Evolutionary conservation across 2,113 vertebrate genomes (phyloP), one percentile per base, ranked within the genome.

Genomic region (Myrmecobius fasciatus): DNA sequence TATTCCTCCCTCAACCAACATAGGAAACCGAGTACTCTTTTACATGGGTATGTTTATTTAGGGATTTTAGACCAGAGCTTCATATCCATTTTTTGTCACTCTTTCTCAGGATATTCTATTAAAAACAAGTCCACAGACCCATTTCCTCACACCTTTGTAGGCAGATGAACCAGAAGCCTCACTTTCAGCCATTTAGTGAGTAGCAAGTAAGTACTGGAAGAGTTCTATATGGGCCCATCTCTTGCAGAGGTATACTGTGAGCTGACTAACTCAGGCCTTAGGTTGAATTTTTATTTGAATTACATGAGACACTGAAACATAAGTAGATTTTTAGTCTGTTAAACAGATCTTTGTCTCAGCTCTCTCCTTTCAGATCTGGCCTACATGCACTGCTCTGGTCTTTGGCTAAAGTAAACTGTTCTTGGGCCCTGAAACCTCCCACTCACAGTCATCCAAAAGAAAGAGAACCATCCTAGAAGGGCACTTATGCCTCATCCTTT

Each of bases 361-460:
- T 83, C 67, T 83, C 67, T 83, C 67, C n/a, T 83, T 83, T 83
- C 67, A 83, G 67, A 43, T n/a, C 67, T 83, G 67, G n/a, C 67
- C 67, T 83, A 83, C 67, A 24, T 43, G 24, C 7, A 2, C n/a
- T 43, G 67, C 1, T 75, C 36, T 75, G 36, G 67, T n/a, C 67
- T 83, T 83, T 83, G 67, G 17, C 20, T 83, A 43, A 43, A 83
- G 67, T 43, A n/a, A 83, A 17, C 67, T 24, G 12, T 60, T 67
- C 31, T 67, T 31, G 6, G n/a, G n/a, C 67, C 67, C 67, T 83
- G n/a, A 83, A 43, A 83, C 67, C 20, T 83, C n/a, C 43, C 67
- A 8, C 36, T 22, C 14, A 75, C 20, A 43, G 36, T 20, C n/a
- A 43, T 83, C 67, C n/a, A 24, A 7, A 8, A 83, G 67, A 43